phyloP scores from a whole-genome alignment of 2,888 invertebrate genomes.

The Lumbricus terrestris region DNA sequence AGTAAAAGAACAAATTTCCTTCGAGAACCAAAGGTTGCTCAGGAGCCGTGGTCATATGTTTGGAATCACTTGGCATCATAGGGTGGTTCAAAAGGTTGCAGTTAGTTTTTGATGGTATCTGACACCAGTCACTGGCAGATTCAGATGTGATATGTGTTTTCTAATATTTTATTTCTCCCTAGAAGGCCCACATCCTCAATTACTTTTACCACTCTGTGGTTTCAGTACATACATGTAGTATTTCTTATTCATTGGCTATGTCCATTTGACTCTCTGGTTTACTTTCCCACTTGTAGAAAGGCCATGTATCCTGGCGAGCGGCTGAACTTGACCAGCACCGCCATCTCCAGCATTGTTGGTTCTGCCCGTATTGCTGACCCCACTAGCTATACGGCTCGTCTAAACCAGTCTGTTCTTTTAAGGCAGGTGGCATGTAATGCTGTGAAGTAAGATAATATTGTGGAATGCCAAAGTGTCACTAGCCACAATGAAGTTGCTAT shows the following conservation, averaged over 20 bases:
- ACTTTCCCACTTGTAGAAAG: background rate
- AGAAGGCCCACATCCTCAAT: background rate
- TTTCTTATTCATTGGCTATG: background rate
- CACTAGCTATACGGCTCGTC: background rate
- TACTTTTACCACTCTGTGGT: background rate
- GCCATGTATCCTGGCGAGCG: background rate
- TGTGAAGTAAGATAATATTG: background rate
- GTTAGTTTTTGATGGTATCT: background rate
- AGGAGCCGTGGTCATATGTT: too few relatives aligned
- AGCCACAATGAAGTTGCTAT: background rate
- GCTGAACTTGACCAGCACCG: background rate
- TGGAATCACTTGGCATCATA: too few relatives aligned
- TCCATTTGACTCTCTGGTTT: background rate
- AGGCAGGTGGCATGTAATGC: background rate
- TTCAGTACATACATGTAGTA: background rate
- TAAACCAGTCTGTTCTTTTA: slow-evolving; percentile 3
- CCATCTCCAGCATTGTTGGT: background rate
- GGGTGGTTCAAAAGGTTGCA: background rate
- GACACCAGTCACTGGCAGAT: background rate
- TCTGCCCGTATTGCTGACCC: background rate
- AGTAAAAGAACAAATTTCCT: too few relatives aligned
- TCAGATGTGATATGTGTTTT: background rate
- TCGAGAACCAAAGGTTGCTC: too few relatives aligned
- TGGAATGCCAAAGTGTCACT: background rate
- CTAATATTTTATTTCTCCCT: background rate